Evolutionary conservation across 2,113 vertebrate species (phyloP).

Genomic region (Chaetodon trifascialis): DNA sequence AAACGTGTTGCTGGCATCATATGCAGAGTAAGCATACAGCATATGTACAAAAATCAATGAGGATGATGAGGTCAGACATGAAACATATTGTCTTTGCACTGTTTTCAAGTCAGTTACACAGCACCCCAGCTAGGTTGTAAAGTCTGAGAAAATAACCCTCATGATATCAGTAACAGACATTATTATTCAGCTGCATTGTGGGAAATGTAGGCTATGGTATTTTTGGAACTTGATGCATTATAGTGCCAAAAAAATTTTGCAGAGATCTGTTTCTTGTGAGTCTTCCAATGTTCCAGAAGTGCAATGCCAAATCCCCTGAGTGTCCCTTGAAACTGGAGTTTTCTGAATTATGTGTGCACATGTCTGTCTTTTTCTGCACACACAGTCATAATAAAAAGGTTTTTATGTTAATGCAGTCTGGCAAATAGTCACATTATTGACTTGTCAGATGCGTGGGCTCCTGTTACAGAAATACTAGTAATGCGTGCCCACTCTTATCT

Average conservation of each 20-base stretch:
- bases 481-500: slow-evolving; percentile 30
- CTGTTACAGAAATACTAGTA: slow-evolving; percentile 32
- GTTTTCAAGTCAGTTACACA: too few relatives aligned
- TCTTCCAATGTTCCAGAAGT: neutral
- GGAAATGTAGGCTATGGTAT: neutral
- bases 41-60: too few relatives aligned
- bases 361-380: neutral
- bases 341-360: neutral
- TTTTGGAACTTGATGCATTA: neutral
- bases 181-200: neutral
- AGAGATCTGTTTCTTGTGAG: neutral
- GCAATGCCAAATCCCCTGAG: neutral
- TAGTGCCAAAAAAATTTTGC: neutral
- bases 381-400: neutral
- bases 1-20: too few relatives aligned
- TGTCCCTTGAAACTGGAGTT: neutral
- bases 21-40: too few relatives aligned
- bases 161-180: neutral
- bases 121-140: neutral
- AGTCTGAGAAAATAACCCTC: neutral
- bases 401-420: slow-evolving; percentile 45
- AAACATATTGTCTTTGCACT: too few relatives aligned
- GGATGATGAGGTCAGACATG: too few relatives aligned
- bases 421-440: slow-evolving; percentile 47
- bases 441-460: slow-evolving; percentile 43